Evolutionary conservation across 2,888 invertebrate species (phyloP).

Genomic region (Brenthis hecate): DNA sequence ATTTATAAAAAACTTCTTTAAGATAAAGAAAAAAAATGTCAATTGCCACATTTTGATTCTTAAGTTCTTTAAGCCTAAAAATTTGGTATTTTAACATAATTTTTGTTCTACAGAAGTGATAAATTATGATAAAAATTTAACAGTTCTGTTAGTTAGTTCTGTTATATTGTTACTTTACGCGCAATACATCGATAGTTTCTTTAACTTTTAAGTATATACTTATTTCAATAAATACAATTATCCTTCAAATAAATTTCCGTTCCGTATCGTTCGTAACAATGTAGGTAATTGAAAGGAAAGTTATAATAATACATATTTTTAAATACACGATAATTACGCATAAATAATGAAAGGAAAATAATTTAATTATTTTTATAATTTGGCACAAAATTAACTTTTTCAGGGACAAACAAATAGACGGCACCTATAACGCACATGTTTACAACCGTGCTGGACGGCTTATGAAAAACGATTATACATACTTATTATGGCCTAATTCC

Average conservation of each 20-base stretch:
- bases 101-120: too few relatives aligned
- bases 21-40: too few relatives aligned
- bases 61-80: not conserved
- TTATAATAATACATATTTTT: not conserved
- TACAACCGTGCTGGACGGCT: conserved; percentile 45
- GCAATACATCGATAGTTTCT: not conserved
- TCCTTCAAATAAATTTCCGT: conserved; percentile 3
- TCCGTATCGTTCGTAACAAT: conserved; percentile 1
- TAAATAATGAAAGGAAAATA: not conserved
- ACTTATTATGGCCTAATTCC: not conserved
- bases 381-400: conserved; percentile 39
- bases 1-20: conserved; percentile 10
- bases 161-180: too few relatives aligned
- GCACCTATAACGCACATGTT: conserved; percentile 40
- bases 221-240: conserved; percentile 9
- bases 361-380: conserved; percentile 31
- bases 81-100: not conserved
- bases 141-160: too few relatives aligned
- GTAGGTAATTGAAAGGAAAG: not conserved
- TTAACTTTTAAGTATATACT: conserved; percentile 1
- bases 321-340: not conserved
- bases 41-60: too few relatives aligned
- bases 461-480: conserved; percentile 30
- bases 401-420: conserved; percentile 32
- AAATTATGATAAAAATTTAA: too few relatives aligned